Conservation (phyloP, 2,888 invertebrate genomes). For the Gasteruption jaculator region DNA sequence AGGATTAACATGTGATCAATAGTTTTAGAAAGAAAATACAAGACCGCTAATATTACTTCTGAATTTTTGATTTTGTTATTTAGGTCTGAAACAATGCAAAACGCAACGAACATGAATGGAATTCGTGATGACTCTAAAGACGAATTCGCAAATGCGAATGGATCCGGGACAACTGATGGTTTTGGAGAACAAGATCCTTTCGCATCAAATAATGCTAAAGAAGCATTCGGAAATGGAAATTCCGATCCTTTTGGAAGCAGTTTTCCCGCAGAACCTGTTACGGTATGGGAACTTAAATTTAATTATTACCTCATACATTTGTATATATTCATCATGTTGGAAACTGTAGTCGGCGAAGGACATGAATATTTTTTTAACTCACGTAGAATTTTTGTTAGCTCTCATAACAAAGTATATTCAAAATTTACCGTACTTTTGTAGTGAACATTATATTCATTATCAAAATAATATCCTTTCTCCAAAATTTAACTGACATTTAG, state of each 20-base stretch:
- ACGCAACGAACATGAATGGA: slow-evolving; percentile 28
- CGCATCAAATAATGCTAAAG: slow-evolving; percentile 38
- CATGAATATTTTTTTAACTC: neutral
- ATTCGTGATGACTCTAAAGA: slow-evolving; percentile 25
- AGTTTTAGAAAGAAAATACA: too few species aligned
- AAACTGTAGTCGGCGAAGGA: neutral
- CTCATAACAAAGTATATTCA: too few species aligned
- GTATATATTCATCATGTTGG: too few species aligned
- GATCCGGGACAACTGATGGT: slow-evolving; percentile 25
- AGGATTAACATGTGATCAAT: too few species aligned
- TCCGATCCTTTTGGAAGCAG: slow-evolving; percentile 40
- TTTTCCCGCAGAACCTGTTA: slow-evolving; percentile 30
- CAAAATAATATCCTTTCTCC: too few species aligned
- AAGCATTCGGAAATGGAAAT: slow-evolving; percentile 33
- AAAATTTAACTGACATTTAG: too few species aligned
- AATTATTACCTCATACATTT: slow-evolving; percentile 2
- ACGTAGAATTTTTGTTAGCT: neutral
- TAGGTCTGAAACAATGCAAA: slow-evolving; percentile 22
- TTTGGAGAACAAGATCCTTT: slow-evolving; percentile 44
- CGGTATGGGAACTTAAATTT: slow-evolving; percentile 29
- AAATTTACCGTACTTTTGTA: too few species aligned
- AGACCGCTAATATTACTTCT: too few species aligned
- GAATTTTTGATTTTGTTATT: too few species aligned
- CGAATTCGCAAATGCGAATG: slow-evolving; percentile 32
- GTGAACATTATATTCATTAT: too few species aligned